Conservation (phyloP, 2,888 invertebrate species). For the Tinea pellionella region DNA sequence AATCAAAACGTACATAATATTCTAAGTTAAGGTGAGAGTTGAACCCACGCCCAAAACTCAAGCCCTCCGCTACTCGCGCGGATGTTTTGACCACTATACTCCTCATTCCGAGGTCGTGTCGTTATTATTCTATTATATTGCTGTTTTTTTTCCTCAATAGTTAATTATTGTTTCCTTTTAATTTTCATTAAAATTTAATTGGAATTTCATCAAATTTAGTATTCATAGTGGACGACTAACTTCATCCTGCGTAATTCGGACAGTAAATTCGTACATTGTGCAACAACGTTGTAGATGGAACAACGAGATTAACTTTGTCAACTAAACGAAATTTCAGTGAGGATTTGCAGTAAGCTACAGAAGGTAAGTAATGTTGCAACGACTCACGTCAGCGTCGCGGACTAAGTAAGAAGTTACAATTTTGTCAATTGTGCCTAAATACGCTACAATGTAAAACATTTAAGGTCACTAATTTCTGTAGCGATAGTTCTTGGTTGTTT, state of each 20-base stretch:
- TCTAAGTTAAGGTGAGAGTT: no score
- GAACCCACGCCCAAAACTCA: no score
- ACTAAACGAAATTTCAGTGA: conserved; percentile 1
- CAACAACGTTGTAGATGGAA: neutral
- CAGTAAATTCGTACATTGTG: neutral
- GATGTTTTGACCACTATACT: no score
- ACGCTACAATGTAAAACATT: neutral
- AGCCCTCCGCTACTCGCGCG: no score
- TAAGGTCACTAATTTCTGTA: no score
- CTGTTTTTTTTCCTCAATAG: no score
- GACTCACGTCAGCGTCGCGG: neutral
- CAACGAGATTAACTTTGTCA: conserved; percentile 8
- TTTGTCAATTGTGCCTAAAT: neutral
- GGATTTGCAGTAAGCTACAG: neutral
- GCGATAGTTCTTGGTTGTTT: no score
- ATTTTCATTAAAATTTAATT: no score
- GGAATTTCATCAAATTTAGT: neutral
- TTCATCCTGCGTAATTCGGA: neutral
- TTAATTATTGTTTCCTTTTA: no score
- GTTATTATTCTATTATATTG: no score
- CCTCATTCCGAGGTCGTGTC: no score
- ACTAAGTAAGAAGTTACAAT: neutral
- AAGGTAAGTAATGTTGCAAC: neutral
- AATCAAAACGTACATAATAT: no score
- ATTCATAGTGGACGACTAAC: conserved; percentile 1